Percentiles rank a stretch among this genome's conserved stretches.
Conservation (phyloP, 1,140 invertebrate species). For the Cyclargus thomasi region DNA sequence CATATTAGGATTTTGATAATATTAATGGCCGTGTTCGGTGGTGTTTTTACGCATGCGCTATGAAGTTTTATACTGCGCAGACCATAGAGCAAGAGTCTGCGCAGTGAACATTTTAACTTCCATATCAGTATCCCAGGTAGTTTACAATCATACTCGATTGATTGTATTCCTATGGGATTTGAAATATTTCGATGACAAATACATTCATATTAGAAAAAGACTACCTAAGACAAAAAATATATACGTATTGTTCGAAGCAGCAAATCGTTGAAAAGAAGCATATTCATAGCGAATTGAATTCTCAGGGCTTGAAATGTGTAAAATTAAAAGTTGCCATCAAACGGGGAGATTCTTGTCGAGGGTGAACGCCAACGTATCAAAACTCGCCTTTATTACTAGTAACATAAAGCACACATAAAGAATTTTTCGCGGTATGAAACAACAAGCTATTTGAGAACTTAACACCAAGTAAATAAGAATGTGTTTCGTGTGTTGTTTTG, state of each 20-base stretch:
- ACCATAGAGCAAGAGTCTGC: too few species aligned
- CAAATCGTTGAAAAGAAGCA: slow-evolving; percentile 5
- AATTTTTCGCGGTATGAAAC: neutral
- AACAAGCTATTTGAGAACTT: slow-evolving; percentile 7
- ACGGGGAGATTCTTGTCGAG: slow-evolving; percentile 17
- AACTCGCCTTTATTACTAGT: neutral
- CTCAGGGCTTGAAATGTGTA: slow-evolving; percentile 30
- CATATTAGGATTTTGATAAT: too few species aligned
- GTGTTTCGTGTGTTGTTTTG: slow-evolving; percentile 17
- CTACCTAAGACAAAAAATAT: neutral
- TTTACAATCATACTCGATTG: too few species aligned
- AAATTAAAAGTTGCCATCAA: slow-evolving; percentile 26
- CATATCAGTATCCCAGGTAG: too few species aligned
- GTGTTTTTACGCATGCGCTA: too few species aligned
- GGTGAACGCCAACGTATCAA: slow-evolving; percentile 7
- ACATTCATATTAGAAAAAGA: too few species aligned
- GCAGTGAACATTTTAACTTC: too few species aligned
- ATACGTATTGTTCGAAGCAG: neutral
- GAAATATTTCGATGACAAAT: too few species aligned
- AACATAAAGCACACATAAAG: neutral
- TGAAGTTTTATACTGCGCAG: too few species aligned
- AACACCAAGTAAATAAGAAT: slow-evolving; percentile 8
- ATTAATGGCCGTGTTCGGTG: too few species aligned
- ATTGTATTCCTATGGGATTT: too few species aligned
- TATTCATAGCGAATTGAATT: slow-evolving; percentile 27